These are phyloP conservation scores for Elephas maximus DNA, from an alignment of 2,113 vertebrate species.

Conservation along the genomic window DNA sequence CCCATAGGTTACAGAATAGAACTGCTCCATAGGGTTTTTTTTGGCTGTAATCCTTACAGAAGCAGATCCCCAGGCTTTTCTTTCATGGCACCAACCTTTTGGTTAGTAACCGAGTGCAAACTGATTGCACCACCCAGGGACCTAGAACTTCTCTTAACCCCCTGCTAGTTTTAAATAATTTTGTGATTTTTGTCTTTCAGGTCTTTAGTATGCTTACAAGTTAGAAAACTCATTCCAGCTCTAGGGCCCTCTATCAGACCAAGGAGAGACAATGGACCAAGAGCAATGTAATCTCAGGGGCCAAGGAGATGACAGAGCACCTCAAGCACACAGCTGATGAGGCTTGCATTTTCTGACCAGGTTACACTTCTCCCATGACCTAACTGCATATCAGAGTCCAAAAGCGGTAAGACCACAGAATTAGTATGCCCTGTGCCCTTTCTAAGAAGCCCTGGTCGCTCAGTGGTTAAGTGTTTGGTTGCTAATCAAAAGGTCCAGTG, in stretches of 20 bases:
- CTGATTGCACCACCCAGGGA: too few species aligned
- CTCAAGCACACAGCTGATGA: not conserved
- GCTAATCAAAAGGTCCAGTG: too few species aligned
- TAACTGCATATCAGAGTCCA: not conserved
- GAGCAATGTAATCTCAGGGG: not conserved
- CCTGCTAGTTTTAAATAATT: not conserved
- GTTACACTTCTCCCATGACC: not conserved
- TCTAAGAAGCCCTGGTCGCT: too few species aligned
- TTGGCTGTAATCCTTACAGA: too few species aligned
- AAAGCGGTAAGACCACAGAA: not conserved
- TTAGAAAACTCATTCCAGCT: not conserved
- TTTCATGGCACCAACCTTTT: too few species aligned
- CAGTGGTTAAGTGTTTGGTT: too few species aligned
- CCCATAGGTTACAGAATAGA: too few species aligned
- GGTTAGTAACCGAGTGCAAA: too few species aligned
- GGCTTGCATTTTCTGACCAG: not conserved
- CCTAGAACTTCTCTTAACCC: not conserved
- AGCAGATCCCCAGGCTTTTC: too few species aligned
- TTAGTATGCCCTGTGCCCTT: not conserved
- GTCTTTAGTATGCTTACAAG: not conserved
- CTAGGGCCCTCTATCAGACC: not conserved
- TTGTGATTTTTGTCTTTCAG: not conserved
- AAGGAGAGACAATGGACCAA: not conserved
- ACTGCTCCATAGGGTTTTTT: too few species aligned
- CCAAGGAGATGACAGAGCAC: not conserved